Evolutionary conservation across 2,113 vertebrate species (phyloP), one percentile per base, ranked within the genome.

Genomic region (Geothlypis trichas): DNA sequence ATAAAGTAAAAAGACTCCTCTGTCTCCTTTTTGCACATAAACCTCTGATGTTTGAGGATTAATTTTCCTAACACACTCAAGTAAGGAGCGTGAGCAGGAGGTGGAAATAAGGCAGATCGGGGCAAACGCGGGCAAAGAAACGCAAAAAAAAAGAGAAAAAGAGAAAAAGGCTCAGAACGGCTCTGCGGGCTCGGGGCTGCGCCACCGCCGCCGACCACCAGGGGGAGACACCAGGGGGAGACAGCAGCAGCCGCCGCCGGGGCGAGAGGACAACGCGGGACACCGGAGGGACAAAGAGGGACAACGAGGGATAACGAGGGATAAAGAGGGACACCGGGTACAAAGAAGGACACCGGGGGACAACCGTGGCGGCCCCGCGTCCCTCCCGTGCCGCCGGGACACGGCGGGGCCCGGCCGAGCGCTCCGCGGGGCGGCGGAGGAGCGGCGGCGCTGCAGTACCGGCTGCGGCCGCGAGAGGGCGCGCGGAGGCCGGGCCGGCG

Each of bases 71-170:
- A 31, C 30, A 19, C 54, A 31, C 30, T 3, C 49, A 1, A 7
- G 26, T 5, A 24, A n/a, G 41, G 22, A 35, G 72, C 17, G 6
- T 3, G 27, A 35, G 3, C 10, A 21, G 4, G 4, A 2, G 26
- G 17, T 6, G 35, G 6, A 13, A 58, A 15, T 2, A 3, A 57
- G 3, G 39, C 3, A 2, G 26, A 30, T 42, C 26, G 0, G 47
- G 10, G 9, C 26, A 8, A 6, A 11, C 2, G 11, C 8, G 16
- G 24, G 23, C 1, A 2, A 19, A 9, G 17, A 26, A 67, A 15
- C 1, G 19, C 21, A 1, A 31, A 11, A 3, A 3, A 6, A 2
- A 1, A 16, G 16, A 5, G 1, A 30, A 4, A 52, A 52, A 52
- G 15, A 28, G 51, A 28, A 28, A 9, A 9, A 6, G 5, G 15